Conservation (phyloP, 2,888 invertebrate genomes). For the Plebejus anna region DNA sequence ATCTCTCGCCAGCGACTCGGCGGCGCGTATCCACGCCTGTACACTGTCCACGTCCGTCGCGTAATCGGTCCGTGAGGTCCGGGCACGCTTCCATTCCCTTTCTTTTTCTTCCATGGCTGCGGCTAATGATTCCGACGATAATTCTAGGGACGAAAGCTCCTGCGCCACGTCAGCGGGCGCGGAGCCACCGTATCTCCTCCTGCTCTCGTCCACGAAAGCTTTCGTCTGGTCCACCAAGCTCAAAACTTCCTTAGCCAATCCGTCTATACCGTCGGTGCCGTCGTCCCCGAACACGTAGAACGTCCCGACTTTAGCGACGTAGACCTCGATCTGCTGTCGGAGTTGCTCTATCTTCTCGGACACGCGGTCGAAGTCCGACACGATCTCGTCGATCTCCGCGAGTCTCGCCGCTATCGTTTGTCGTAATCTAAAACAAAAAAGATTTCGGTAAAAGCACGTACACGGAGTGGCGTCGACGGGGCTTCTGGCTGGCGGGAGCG, state of each 20-base stretch:
- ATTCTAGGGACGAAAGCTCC: conserved; percentile 89
- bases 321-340: conserved; percentile 83
- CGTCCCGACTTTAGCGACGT: conserved; percentile 82
- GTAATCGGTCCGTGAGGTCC: conserved; percentile 90
- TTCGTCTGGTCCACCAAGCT: conserved; percentile 79
- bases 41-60: conserved; percentile 88
- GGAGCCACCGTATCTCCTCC: conserved; percentile 81
- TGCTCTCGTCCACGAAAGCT: conserved; percentile 79
- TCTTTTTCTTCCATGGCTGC: conserved; percentile 93
- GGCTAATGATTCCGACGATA: conserved; percentile 88
- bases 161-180: conserved; percentile 89
- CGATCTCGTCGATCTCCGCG: conserved; percentile 86
- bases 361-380: conserved; percentile 87
- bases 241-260: conserved; percentile 79
- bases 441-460: conserved; percentile 45
- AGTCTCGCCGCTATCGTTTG: conserved; percentile 87
- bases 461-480: conserved; percentile 48
- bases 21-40: conserved; percentile 90
- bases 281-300: conserved; percentile 90
- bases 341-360: conserved; percentile 85
- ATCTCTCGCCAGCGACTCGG: conserved; percentile 91
- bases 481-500: conserved; percentile 51
- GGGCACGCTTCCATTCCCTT: conserved; percentile 91
- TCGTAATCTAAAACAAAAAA: conserved; percentile 85
- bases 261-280: conserved; percentile 81